Evolutionary conservation across 2,797 vertebrate species (phyloP), one percentile per base, ranked within the genome.

Genomic region (Helarctos malayanus): DNA sequence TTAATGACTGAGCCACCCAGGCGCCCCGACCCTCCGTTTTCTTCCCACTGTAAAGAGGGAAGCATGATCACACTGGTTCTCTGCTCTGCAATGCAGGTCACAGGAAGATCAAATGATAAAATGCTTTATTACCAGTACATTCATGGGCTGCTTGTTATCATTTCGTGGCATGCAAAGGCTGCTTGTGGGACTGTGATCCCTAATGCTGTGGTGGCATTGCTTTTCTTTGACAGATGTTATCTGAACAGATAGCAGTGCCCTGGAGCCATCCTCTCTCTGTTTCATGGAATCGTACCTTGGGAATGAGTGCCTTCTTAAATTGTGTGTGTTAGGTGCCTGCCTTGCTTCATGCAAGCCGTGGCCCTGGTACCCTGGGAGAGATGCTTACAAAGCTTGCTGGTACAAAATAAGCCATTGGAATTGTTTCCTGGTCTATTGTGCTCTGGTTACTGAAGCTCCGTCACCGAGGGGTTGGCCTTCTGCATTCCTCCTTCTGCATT

Each of bases 161-260:
- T n/a, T 57, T 79, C 57, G 59, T 1, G 7, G 25, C 4, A 0
- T 61, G 49, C 15, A 54, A 75, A 73, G 7, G 91, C 63, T 86
- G 27, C 23, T 78, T 32, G 23, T 19, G 71, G 54, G 32, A 63
- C 82, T 16, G 29, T 12, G 38, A 69, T 69, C 47, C 35, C 61
- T 84, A 57, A 47, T 21, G 32, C 49, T 83, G 3, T 25, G 27
- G n/a, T 57, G 56, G 65, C 18, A 29, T 45, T 79, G 35, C 49
- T 61, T 73, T 95, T 54, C 83, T 84, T 83, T 79, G 59, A 83
- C 56, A 85, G 27, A 89, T 65, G n/a, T 80, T 47, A n/a, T 52
- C 65, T 35, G 49, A 61, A 52, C 29, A 54, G 76, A 35, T 10
- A 15, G 76, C 54, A 25, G 5, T 7, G 47, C 68, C 25, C 11